Base-by-base conservation (phyloP, 2,888 invertebrate species). In the Galeruca laticollis region DNA sequence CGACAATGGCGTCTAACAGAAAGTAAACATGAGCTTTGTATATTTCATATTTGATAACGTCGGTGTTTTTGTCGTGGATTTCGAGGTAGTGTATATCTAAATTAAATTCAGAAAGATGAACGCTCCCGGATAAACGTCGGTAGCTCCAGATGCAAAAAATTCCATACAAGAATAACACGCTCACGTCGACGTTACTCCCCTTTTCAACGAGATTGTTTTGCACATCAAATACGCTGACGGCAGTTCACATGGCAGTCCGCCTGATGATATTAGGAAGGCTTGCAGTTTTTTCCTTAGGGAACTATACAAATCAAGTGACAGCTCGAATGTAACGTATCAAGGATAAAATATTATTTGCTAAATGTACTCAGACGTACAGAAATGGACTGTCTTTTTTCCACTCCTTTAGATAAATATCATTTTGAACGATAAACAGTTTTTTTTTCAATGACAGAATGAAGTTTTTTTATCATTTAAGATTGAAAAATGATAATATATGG, bases 201-300 rank as follows among this genome's bases (percentile, higher is more conserved):
- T 33, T 57, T 57, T 57, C 56, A 35, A 57, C 56, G 15, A 33
- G 56, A 57, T 57, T 57, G 56, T 57, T 57, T 57, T 57, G 35
- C 56, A 57, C 35, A 35, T 57, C 26, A 52, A 26, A 52, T 52
- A 26, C 20, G 52, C 52, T 26, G 52, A 52, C 52, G 26, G 52
- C 52, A n/a, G 52, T 21, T 26, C 52, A n/a, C n/a, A 18, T 49
- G 18, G 18, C 18, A 49, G 49, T 52, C 21, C n/a, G 11, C 21
- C 52, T n/a, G 10, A n/a, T 26, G 47, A 47, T 47, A 47, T 47
- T 18, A 18, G 2, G 47, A 9, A 15, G 18, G 47, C 9, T 15
- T 47, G 8, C 40, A n/a, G 0, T 40, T 40, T 40, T 49, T 9
- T 49, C 15, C 18, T 49, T 15, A 8, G 18, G 8, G 47, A 47